Evolutionary conservation across 2,113 vertebrate species (phyloP).

Genomic region (Rana temporaria): DNA sequence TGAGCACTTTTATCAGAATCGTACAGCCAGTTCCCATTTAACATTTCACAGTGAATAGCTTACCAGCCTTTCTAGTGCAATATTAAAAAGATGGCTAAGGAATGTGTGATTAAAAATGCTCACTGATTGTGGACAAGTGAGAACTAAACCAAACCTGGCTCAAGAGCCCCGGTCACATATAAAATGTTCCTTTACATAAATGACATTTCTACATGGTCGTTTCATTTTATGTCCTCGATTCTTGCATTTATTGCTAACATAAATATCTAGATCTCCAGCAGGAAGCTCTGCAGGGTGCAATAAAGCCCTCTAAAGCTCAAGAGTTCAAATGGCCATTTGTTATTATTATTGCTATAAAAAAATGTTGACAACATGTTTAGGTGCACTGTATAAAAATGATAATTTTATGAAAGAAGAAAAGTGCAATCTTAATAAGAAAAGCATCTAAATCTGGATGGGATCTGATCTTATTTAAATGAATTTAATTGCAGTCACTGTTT

Average conservation of each 20-base stretch:
- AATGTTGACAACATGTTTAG: slow-evolving; percentile 83
- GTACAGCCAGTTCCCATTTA: slow-evolving; percentile 75
- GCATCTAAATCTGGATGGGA: slow-evolving; percentile 61
- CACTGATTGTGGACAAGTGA: slow-evolving; percentile 78
- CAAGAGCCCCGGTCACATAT: slow-evolving; percentile 81
- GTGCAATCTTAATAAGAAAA: slow-evolving; percentile 73
- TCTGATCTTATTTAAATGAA: slow-evolving; percentile 71
- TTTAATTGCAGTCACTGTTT: slow-evolving; percentile 60
- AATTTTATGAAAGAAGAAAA: slow-evolving; percentile 77
- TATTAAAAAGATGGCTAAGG: slow-evolving; percentile 79
- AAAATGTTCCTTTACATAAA: slow-evolving; percentile 81
- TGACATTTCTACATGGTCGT: slow-evolving; percentile 92
- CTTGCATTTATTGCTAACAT: slow-evolving; percentile 97
- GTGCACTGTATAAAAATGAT: slow-evolving; percentile 77
- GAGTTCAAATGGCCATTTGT: slow-evolving; percentile 93
- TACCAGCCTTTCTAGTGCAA: slow-evolving; percentile 78
- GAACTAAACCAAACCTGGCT: slow-evolving; percentile 74
- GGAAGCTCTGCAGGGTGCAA: slow-evolving; percentile 85
- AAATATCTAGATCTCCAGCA: slow-evolving; percentile 89
- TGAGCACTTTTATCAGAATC: slow-evolving; percentile 74
- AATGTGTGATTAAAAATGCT: slow-evolving; percentile 87
- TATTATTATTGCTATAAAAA: slow-evolving; percentile 89
- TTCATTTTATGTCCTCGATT: slow-evolving; percentile 97
- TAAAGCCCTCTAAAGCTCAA: slow-evolving; percentile 88
- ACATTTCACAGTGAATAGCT: slow-evolving; percentile 76